Percentiles rank a stretch among this genome's conserved stretches.
Conservation (phyloP, 2,888 invertebrate genomes). For the Bimastos eiseni region DNA sequence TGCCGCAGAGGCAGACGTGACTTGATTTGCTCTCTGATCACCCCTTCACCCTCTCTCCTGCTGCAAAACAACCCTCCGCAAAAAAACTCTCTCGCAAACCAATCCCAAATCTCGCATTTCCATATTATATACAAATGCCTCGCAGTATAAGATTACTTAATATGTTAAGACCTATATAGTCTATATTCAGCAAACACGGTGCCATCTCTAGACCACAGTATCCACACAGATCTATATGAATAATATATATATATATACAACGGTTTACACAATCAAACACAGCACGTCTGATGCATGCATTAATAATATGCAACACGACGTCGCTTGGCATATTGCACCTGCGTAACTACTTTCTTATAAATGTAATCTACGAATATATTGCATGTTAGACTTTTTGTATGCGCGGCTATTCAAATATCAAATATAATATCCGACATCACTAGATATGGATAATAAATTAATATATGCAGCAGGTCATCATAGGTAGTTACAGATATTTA, state of each 20-base stretch:
- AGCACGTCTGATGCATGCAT: background rate
- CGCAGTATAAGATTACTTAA: background rate
- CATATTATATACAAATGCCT: background rate
- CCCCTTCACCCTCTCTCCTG: background rate
- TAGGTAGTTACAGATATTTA: too few relatives aligned
- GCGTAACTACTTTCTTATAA: too few relatives aligned
- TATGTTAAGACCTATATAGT: background rate
- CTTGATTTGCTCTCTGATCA: background rate
- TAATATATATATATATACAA: background rate
- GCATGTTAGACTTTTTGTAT: too few relatives aligned
- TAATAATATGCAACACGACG: background rate
- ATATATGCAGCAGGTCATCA: too few relatives aligned
- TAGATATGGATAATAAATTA: too few relatives aligned
- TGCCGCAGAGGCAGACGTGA: background rate
- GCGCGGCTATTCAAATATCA: too few relatives aligned
- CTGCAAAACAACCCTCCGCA: background rate
- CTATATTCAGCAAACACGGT: background rate
- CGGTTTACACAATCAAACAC: background rate
- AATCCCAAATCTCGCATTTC: background rate
- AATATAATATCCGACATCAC: too few relatives aligned
- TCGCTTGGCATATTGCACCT: too few relatives aligned
- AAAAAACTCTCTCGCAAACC: background rate
- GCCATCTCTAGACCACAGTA: too few relatives aligned
- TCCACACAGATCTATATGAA: too few relatives aligned
- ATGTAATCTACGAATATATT: too few relatives aligned